Evolutionary conservation across 2,888 invertebrate species (phyloP).

Genomic region (Mythimna loreyi): DNA sequence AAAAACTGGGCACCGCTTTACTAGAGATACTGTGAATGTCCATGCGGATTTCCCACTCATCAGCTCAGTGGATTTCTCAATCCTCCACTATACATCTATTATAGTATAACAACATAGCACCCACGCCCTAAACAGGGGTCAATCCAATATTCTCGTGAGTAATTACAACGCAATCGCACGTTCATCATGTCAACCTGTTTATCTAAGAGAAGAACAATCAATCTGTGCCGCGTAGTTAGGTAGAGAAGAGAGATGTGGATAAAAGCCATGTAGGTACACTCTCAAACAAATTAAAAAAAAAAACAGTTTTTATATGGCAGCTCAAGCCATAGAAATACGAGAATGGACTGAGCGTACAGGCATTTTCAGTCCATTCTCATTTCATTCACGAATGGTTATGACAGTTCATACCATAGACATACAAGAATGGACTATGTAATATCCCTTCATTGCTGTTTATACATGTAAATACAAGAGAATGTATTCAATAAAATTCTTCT

Average conservation of each 20-base stretch:
- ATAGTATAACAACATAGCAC: too few species aligned
- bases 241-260: neutral
- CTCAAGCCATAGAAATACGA: neutral
- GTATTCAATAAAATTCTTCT: too few species aligned
- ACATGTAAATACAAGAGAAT: too few species aligned
- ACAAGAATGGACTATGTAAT: too few species aligned
- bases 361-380: too few species aligned
- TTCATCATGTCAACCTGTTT: slow-evolving; percentile 28
- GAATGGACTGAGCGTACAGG: too few species aligned
- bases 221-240: slow-evolving; percentile 32
- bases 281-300: neutral
- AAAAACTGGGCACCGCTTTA: too few species aligned
- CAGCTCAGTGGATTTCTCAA: neutral
- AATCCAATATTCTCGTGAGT: slow-evolving; percentile 33
- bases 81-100: neutral
- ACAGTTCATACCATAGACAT: too few species aligned
- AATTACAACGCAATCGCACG: slow-evolving; percentile 33
- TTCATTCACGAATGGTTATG: too few species aligned
- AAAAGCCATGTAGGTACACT: neutral
- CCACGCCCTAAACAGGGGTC: neutral
- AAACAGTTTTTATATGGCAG: neutral
- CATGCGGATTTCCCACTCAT: too few species aligned
- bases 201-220: slow-evolving; percentile 32
- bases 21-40: too few species aligned
- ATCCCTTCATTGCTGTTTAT: too few species aligned